phyloP scores from a whole-genome alignment of 2,888 invertebrate genomes.

The Dryococelus australis region DNA sequence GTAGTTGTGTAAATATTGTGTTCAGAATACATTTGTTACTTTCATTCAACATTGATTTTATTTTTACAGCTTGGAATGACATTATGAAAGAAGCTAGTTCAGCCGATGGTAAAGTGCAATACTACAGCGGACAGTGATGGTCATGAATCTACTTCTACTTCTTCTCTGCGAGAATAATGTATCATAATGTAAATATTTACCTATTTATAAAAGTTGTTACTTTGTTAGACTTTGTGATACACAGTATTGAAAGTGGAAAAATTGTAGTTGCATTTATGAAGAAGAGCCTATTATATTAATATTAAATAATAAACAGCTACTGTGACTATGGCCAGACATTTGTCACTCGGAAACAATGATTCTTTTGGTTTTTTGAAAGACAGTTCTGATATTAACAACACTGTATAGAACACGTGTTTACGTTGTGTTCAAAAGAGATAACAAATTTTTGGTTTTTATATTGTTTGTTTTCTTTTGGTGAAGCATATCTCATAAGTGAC shows the following conservation, averaged over 20 bases:
- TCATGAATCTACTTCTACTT: neutral
- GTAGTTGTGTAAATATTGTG: too few relatives aligned
- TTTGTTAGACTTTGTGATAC: conserved; percentile 13
- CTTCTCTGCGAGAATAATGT: conserved; percentile 5
- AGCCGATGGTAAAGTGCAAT: conserved; percentile 63
- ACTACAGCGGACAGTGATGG: conserved; percentile 65
- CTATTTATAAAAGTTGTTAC: conserved; percentile 26
- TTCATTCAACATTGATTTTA: conserved; percentile 43
- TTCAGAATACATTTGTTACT: too few relatives aligned
- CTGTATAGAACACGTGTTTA: neutral
- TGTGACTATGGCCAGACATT: neutral
- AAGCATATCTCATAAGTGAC: neutral
- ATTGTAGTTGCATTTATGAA: conserved; percentile 30
- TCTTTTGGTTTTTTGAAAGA: neutral
- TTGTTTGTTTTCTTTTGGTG: neutral
- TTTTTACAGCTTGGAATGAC: conserved; percentile 77
- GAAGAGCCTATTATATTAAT: neutral
- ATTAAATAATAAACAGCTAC: neutral
- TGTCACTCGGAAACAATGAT: neutral
- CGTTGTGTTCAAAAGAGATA: neutral
- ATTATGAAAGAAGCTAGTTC: conserved; percentile 60
- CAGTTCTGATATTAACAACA: neutral
- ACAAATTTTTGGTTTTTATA: neutral
- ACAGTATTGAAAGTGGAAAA: neutral
- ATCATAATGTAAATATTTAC: neutral